Base-by-base conservation (phyloP, 2,888 invertebrate species). In the Scaptomyza caliginosa region DNA sequence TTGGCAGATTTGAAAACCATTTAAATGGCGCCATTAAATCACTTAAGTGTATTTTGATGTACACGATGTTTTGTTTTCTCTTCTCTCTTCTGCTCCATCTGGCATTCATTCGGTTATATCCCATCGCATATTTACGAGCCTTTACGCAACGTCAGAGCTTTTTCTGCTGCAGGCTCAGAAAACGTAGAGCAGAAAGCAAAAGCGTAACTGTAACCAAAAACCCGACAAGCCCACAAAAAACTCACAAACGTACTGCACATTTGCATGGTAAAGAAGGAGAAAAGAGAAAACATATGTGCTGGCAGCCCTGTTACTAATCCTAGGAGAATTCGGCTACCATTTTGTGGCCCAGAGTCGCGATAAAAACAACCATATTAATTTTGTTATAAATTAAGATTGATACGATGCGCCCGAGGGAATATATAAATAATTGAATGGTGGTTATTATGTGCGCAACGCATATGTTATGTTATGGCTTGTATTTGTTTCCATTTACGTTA, bases 331-430 rank as follows among this genome's bases (percentile, higher is more conserved):
- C 42, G n/a, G 26, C 30, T 30, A 16, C 42, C 55, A 42, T 46
- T 55, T 55, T 30, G 23, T 17, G 16, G 23, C 23, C 10, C 34
- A 17, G 30, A 34, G 23, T 13, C 28, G 21, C 40, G 32, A 55
- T 64, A 58, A 51, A 52, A 56, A 50, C 56, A 77, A 62, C 68
- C 77, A 57, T 66, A 84, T 80, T 77, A 77, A 75, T 84, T 81
- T 81, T 75, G 70, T 54, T 77, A 77, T 73, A 84, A 81, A 80
- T 80, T 84, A 80, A 84, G 80, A 81, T 77, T 84, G 84, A 80
- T 84, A 70, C 77, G 64, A 57, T 38, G 73, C 42, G 54, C 63
- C 63, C 59, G 23, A 17, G 62, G 73, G 74, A 63, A 28, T 50
- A 32, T 16, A 2, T 6, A n/a, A 3, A 38, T 42, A 45, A 40